Percentiles rank a stretch among this genome's conserved stretches.
Conservation (phyloP, 2,888 invertebrate genomes). For the Coenonympha arcania region DNA sequence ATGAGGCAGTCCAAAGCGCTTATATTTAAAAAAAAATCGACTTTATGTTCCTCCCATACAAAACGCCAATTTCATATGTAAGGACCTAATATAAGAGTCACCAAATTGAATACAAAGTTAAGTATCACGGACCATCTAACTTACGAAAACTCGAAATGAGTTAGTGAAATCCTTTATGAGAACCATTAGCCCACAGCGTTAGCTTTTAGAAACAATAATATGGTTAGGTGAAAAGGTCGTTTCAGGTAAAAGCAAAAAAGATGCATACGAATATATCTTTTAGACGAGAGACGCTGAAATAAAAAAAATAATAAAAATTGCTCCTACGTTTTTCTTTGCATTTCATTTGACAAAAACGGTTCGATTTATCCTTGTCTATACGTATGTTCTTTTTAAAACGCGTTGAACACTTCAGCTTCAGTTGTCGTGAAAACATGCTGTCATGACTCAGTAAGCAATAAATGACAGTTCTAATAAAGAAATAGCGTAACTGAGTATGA, state of each 20-base stretch:
- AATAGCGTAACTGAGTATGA: slow-evolving; percentile 2
- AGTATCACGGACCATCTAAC: too few species aligned
- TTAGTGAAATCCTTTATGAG: background rate
- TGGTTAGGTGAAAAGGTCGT: background rate
- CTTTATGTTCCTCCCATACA: too few species aligned
- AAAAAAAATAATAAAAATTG: background rate
- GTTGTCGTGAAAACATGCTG: background rate
- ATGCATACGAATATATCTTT: background rate
- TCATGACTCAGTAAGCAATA: background rate
- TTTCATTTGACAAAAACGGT: background rate
- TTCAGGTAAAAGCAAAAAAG: background rate
- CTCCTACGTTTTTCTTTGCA: background rate
- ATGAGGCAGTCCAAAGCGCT: too few species aligned
- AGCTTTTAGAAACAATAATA: background rate
- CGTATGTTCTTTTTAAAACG: background rate
- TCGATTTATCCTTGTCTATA: background rate
- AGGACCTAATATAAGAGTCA: too few species aligned
- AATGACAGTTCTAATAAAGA: slow-evolving; percentile 1
- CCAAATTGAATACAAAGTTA: too few species aligned
- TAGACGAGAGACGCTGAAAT: background rate
- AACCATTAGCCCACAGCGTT: background rate
- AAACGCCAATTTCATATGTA: too few species aligned
- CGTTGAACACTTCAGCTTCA: background rate
- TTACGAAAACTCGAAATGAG: too few species aligned
- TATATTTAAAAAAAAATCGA: too few species aligned